A percentile compares a stretch with the other conserved stretches of the same genome.
Evolutionary conservation across 2,113 vertebrate species (phyloP).

Genomic region (Grus americana): DNA sequence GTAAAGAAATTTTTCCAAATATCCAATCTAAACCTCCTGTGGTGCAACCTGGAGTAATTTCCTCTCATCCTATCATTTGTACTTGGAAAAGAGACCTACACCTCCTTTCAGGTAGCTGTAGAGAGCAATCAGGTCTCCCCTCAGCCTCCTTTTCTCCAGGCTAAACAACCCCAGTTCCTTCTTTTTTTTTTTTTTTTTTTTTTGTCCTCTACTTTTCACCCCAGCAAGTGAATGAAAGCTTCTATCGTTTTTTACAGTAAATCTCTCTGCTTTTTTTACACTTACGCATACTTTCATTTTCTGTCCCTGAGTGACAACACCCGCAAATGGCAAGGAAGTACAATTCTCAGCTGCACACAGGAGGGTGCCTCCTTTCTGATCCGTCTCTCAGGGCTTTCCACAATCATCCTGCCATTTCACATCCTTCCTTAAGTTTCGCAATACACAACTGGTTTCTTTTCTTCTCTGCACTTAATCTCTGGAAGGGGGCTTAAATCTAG

Average conservation of each 20-base stretch:
- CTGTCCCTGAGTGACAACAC: background rate
- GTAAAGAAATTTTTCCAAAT: background rate
- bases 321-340: background rate
- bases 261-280: background rate
- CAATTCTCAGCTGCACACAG: background rate
- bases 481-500: background rate
- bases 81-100: background rate
- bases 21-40: background rate
- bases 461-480: background rate
- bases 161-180: background rate
- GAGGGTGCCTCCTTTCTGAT: background rate
- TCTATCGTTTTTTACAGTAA: background rate
- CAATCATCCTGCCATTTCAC: background rate
- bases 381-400: background rate
- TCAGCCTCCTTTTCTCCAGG: background rate
- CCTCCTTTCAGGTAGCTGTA: too few relatives aligned
- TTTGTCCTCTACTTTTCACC: background rate
- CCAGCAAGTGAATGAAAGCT: background rate
- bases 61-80: too few relatives aligned
- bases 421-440: background rate
- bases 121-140: background rate
- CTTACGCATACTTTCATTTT: background rate
- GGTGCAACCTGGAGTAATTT: rapidly evolving
- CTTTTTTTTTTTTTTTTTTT: background rate
- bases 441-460: background rate